Evolutionary conservation across 2,888 invertebrate species (phyloP), one percentile per base, ranked within the genome.

Genomic region (Lasioglossum vierecki): DNA sequence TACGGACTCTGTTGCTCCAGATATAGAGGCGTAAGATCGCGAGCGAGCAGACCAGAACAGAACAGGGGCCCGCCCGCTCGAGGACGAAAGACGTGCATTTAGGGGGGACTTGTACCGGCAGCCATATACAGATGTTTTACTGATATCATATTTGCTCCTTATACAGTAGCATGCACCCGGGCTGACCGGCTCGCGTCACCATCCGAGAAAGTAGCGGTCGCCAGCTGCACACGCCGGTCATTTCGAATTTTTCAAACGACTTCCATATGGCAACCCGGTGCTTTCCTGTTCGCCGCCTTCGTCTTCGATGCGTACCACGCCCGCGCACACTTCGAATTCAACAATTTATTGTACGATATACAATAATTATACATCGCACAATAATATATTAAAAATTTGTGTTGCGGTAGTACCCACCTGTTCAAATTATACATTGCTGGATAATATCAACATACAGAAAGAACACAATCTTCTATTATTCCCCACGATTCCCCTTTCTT

Each of bases 131-230:
- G 88, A 90, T 86, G 88, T 87, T 88, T 90, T 86, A 85, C 87
- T 76, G 88, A 90, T 90, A 90, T 88, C 80, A 90, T 87, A 90
- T 90, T 88, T 88, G 83, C 78, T 83, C 88, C 86, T 86, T 88
- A 83, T 88, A 79, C 84, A 80, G 82, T 86, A 83, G 79, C 76
- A 53, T 22, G 77, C 77, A 87, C 79, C 79, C 80, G 76, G 76
- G 66, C 46, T 76, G 68, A 77, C 83, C 73, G 73, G 66, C 80
- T 80, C 86, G 74, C 77, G 79, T 80, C 87, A 82, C 76, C 77
- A 71, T 83, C 76, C 81, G 83, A 84, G 85, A 88, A 90, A 87
- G 85, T 82, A 87, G 76, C 74, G 77, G 75, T 57, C 30, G 77
- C 83, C 84, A 87, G 87, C 88, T 88, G 84, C 83, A 80, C 82